Conservation (phyloP, 2,888 invertebrate species). For the Serrognathus titanus region DNA sequence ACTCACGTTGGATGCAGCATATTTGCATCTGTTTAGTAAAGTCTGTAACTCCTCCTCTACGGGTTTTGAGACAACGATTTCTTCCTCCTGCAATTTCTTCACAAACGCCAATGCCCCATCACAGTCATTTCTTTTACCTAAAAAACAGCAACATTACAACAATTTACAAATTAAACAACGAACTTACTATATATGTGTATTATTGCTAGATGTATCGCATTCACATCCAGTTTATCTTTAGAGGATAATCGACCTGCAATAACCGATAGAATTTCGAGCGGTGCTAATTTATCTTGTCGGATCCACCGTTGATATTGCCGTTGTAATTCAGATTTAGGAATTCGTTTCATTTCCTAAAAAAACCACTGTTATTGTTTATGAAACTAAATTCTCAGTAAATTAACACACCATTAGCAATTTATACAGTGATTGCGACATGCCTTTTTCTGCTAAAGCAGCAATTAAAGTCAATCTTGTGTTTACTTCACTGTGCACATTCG, state of each 20-base stretch:
- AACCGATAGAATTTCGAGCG: constrained; percentile 34
- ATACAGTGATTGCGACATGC: constrained; percentile 52
- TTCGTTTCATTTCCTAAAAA: constrained; percentile 42
- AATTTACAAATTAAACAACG: neutral
- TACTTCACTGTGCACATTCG: constrained; percentile 46
- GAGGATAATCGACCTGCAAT: constrained; percentile 31
- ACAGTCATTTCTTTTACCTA: constrained; percentile 53
- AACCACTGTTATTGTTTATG: constrained; percentile 32
- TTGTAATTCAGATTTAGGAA: constrained; percentile 39
- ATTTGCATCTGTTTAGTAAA: neutral
- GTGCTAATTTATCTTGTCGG: constrained; percentile 34
- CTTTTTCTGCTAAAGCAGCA: constrained; percentile 55
- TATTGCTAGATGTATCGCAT: constrained; percentile 51
- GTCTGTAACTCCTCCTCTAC: neutral
- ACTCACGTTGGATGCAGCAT: no score
- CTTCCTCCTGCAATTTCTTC: constrained; percentile 50
- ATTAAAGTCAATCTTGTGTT: constrained; percentile 52
- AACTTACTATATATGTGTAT: constrained; percentile 54
- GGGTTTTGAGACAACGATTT: neutral
- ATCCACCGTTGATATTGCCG: constrained; percentile 40
- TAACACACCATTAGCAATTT: constrained; percentile 49
- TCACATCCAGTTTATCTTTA: constrained; percentile 39
- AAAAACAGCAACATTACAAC: constrained; percentile 24
- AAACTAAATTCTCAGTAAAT: neutral
- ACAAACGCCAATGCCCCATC: constrained; percentile 50